Conservation (phyloP, 2,888 invertebrate species). For the Plemyria rubiginata region DNA sequence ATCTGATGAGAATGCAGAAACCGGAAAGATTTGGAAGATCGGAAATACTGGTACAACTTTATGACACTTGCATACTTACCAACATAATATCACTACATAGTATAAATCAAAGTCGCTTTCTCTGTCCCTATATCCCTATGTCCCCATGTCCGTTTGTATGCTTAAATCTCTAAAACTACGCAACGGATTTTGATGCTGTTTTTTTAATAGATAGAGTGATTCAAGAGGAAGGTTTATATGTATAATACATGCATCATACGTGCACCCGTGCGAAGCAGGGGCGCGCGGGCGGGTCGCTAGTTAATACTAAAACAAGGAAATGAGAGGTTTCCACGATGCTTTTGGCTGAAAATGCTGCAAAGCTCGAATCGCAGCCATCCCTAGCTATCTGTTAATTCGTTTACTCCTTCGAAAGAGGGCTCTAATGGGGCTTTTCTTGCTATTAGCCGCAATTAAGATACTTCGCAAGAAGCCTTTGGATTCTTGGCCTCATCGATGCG, state of each 20-base stretch:
- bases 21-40: conserved; percentile 5
- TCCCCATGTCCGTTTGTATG: too few species aligned
- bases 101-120: too few species aligned
- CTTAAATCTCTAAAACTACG: too few species aligned
- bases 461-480: conserved; percentile 56
- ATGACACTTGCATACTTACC: background rate
- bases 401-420: conserved; percentile 73
- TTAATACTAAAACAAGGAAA: background rate
- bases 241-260: too few species aligned
- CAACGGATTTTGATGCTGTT: too few species aligned
- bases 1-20: background rate
- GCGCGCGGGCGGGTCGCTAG: too few species aligned
- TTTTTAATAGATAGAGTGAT: too few species aligned
- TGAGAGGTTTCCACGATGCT: background rate
- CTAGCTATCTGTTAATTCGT: conserved; percentile 80
- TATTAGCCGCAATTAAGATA: conserved; percentile 81
- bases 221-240: too few species aligned
- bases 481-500: conserved; percentile 45
- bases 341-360: background rate
- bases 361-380: conserved; percentile 21
- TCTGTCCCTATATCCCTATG: too few species aligned
- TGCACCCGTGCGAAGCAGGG: too few species aligned
- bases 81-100: background rate
- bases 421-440: conserved; percentile 80
- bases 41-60: conserved; percentile 2